Evolutionary conservation across 2,797 vertebrate genomes (phyloP).

Genomic region (Gymnoscopelus braueri): DNA sequence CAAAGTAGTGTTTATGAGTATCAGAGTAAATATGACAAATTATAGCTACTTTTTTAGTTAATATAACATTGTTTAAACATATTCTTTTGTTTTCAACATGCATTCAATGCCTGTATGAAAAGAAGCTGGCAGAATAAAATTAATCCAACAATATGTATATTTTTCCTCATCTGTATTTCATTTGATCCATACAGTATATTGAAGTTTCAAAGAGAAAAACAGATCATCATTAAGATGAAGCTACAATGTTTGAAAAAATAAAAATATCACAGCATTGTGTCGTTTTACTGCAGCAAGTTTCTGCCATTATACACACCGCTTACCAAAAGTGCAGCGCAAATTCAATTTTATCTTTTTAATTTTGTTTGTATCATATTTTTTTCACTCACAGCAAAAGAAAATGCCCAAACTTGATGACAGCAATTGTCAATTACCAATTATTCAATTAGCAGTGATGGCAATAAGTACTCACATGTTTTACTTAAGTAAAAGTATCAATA

Average conservation of each 20-base stretch:
- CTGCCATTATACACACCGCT: conserved; percentile 32
- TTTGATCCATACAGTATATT: background rate
- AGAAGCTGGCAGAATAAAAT: conserved; percentile 54
- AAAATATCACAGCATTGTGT: conserved; percentile 32
- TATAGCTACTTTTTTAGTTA: conserved; percentile 46
- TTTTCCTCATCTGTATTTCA: conserved; percentile 34
- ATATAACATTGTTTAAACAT: conserved; percentile 58
- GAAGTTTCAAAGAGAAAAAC: conserved; percentile 35
- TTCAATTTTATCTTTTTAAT: too few relatives aligned
- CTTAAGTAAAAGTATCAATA: too few relatives aligned
- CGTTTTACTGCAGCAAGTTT: conserved; percentile 38
- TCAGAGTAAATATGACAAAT: conserved; percentile 39
- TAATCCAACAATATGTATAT: conserved; percentile 20
- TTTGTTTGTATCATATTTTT: background rate
- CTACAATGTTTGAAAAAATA: conserved; percentile 58
- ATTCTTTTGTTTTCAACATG: conserved; percentile 66
- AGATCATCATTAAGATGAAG: conserved; percentile 77
- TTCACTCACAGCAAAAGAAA: conserved; percentile 39
- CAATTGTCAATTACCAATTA: conserved; percentile 23
- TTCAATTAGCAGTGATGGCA: too few relatives aligned
- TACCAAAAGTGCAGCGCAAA: conserved; percentile 40
- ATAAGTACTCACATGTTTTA: too few relatives aligned
- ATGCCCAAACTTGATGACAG: conserved; percentile 33
- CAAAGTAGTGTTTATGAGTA: conserved; percentile 45
- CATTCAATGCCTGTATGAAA: conserved; percentile 67